Evolutionary conservation across 2,113 vertebrate species (phyloP), one percentile per base, ranked within the genome.

Genomic region (Tapirus terrestris): DNA sequence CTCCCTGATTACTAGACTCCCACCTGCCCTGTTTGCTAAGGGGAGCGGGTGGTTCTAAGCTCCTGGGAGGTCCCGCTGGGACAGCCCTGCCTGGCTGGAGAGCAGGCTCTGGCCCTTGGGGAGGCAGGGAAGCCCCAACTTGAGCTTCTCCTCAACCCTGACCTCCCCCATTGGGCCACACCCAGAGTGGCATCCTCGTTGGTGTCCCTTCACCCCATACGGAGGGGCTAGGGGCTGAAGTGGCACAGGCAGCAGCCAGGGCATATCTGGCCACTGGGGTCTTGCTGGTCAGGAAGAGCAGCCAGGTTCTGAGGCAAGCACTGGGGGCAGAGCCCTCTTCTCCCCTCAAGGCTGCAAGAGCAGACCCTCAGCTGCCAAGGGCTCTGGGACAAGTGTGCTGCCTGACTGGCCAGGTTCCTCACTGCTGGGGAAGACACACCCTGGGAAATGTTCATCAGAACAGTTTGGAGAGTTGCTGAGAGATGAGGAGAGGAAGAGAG

Each of bases 381-480:
- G 48, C 48, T 58, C 67, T 75, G 51, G 88, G 85, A 70, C 29
- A 18, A 45, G 36, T n/a, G 33, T 39, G 48, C 53, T 53, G 21
- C 65, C 60, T 83, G 61, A 48, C 25, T 75, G 51, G 20, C 73
- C 13, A 53, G 83, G 68, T 21, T 91, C 43, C 51, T 94, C 25
- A 53, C 73, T 48, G 45, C 21, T 56, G 58, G 81, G 67, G 61
- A 61, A 96, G 51, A 68, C 31, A 33, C 53, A 60, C n/a, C 36
- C n/a, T 11, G 45, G 94, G 72, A 65, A 17, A 33, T 68, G 87
- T 87, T 89, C 84, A 73, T 84, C 58, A 79, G 90, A 86, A 96
- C 80, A 48, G 58, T 93, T 82, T 88, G 56, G 85, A 94, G 86
- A 97, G 77, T 77, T 97, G 91, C 56, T 95, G 75, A 91, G 93